These are phyloP conservation scores for Macroteleia sp. DNA, from an alignment of 2,888 invertebrate genomes.

Conservation along the genomic window DNA sequence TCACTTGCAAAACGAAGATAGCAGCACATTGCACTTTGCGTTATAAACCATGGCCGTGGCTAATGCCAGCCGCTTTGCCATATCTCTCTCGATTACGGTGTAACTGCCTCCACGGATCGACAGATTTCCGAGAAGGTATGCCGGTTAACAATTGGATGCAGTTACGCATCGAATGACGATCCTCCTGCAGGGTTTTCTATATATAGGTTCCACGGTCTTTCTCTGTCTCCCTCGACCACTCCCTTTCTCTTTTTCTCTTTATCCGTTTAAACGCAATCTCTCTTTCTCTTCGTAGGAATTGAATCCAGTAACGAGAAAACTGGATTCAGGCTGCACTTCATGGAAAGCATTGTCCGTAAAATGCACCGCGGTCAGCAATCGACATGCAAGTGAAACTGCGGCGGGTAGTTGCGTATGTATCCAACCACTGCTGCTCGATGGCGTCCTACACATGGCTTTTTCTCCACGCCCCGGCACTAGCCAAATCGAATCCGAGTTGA, in stretches of 20 bases:
- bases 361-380: constrained; percentile 61
- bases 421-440: constrained; percentile 47
- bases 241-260: constrained; percentile 10
- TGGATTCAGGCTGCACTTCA: constrained; percentile 71
- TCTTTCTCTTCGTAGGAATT: constrained; percentile 48
- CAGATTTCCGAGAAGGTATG: constrained; percentile 66
- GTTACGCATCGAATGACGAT: constrained; percentile 74
- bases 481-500: constrained; percentile 54
- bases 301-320: constrained; percentile 68
- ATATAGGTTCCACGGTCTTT: constrained; percentile 36
- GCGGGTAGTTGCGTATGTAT: constrained; percentile 38
- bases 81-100: constrained; percentile 59
- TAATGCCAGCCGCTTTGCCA: constrained; percentile 51
- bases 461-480: constrained; percentile 32
- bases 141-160: constrained; percentile 75
- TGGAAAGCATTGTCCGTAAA: constrained; percentile 63
- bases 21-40: constrained; percentile 66
- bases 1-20: constrained; percentile 40
- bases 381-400: too few relatives aligned
- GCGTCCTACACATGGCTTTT: constrained; percentile 38
- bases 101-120: constrained; percentile 54
- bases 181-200: constrained; percentile 43
- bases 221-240: constrained; percentile 34
- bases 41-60: constrained; percentile 70
- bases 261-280: background rate